Percentiles rank a stretch among this genome's conserved stretches.
Conservation (phyloP, 2,797 vertebrate species). For the Tangara arthus region DNA sequence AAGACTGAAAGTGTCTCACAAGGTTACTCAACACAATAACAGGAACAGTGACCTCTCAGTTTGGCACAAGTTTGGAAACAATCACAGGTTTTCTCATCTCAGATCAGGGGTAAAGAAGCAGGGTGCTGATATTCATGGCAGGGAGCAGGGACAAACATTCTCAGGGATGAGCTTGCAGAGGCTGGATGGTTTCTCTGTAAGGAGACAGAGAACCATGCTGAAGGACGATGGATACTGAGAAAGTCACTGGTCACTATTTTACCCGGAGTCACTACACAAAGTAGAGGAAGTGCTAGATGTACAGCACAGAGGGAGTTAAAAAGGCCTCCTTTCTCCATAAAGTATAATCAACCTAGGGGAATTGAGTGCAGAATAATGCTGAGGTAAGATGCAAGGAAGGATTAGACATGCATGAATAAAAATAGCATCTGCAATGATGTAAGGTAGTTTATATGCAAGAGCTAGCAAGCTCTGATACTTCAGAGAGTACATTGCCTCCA, state of each 20-base stretch:
- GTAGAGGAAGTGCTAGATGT: not conserved
- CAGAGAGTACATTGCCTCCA: constrained; percentile 22
- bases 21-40: not conserved
- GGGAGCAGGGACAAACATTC: not conserved
- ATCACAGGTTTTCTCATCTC: not conserved
- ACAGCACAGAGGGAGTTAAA: not conserved
- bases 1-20: not conserved
- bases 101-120: not conserved
- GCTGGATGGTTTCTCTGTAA: not conserved
- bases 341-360: constrained; percentile 1
- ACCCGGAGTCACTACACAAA: not conserved
- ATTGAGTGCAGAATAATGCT: constrained; percentile 24
- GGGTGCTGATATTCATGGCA: not conserved
- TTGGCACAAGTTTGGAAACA: not conserved
- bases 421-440: constrained; percentile 40
- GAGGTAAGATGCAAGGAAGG: constrained; percentile 47
- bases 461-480: constrained; percentile 30
- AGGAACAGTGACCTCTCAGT: not conserved
- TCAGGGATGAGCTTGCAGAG: not conserved
- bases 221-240: not conserved
- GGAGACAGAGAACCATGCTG: not conserved
- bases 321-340: not conserved
- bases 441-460: constrained; percentile 47
- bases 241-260: not conserved
- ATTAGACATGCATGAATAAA: constrained; percentile 56